Evolutionary conservation across 1,140 invertebrate genomes (phyloP), one percentile per base, ranked within the genome.

Genomic region (Potamilus streckersoni): DNA sequence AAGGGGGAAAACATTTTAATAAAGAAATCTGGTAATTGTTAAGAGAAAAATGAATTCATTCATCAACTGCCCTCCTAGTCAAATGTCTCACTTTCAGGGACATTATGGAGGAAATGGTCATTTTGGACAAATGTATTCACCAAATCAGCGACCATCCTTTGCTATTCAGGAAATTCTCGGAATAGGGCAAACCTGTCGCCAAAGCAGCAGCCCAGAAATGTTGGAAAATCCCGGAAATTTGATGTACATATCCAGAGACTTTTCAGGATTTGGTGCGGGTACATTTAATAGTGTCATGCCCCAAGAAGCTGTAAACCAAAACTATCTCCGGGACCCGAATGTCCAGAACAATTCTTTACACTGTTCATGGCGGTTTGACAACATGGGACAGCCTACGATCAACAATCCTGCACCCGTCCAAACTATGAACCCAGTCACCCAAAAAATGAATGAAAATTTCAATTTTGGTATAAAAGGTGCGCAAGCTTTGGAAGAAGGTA

Each of bases 121-220:
- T 69, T 77, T 72, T 62, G 67, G 66, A 38, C 70, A 71, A 57
- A 77, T 77, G 69, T 77, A 77, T 59, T 59, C 63, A 20, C 55
- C 27, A 13, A 77, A 71, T 66, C 75, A 77, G 49, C 61, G 75
- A 3, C 60, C 75, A 14, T 77, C 75, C 12, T 77, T 77, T 20
- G 75, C 75, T 14, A 77, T 77, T 23, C 75, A 77, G 60, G 75
- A 77, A 63, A 57, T 77, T 55, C 64, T 77, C 3, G 75, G 75
- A 13, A 55, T 77, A 23, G 38, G 70, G 15, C 72, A 77, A 55
- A 56, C 55, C 6, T 77, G 75, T 58, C 69, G 75, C 49, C 75
- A 77, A 67, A 76, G 72, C 56, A 72, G 65, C 2, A 77, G 64
- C n/a, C 75, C 75, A 1, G 75, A 77, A 17, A 19, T 71, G 16